A percentile compares a stretch with the other conserved stretches of the same genome.
These are phyloP conservation scores for Chionomys nivalis DNA, from an alignment of 2,113 vertebrate genomes.

Conservation along the genomic window DNA sequence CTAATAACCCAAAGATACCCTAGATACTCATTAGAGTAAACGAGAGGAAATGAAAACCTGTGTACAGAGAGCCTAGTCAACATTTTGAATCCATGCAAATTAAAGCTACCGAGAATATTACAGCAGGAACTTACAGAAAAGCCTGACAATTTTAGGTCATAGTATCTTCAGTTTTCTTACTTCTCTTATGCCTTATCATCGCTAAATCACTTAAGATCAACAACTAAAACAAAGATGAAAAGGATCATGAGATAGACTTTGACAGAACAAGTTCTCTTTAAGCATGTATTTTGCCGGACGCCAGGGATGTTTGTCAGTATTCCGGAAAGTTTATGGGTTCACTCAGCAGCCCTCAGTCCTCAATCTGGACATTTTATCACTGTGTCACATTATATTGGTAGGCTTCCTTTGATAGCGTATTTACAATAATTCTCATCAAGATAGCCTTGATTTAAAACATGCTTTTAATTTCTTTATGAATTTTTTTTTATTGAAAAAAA, in stretches of 20 bases:
- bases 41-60: constrained; percentile 77
- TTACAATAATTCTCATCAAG: neutral
- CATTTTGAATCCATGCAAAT: constrained; percentile 58
- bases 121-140: constrained; percentile 56
- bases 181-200: neutral
- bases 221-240: neutral
- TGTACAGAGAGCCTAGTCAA: constrained; percentile 50
- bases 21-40: constrained; percentile 72
- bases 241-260: neutral
- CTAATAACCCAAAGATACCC: constrained; percentile 74
- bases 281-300: neutral
- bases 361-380: neutral
- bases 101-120: constrained; percentile 40
- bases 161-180: constrained; percentile 16
- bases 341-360: fast-evolving
- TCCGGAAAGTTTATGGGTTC: neutral
- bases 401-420: neutral
- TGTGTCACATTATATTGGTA: fast-evolving
- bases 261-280: neutral
- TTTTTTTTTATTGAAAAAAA: too few relatives aligned
- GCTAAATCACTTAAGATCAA: neutral
- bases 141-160: constrained; percentile 38
- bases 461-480: neutral
- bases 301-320: neutral
- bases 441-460: neutral